These are phyloP conservation scores for Amphipyra tragopoginis DNA, from an alignment of 2,888 invertebrate genomes.

Conservation along the genomic window DNA sequence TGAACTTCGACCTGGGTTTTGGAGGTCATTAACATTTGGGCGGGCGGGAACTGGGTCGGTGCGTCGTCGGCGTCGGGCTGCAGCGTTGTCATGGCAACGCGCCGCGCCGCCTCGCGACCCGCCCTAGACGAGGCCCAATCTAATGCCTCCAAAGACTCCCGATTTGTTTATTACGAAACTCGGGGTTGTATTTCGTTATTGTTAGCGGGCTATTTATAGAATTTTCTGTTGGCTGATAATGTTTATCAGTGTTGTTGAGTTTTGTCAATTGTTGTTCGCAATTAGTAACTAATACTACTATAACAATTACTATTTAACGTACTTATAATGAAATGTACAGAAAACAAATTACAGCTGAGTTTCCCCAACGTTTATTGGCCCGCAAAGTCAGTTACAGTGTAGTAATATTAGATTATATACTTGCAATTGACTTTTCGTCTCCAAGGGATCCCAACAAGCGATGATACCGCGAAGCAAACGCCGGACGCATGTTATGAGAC, in stretches of 20 bases:
- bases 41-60: conserved; percentile 85
- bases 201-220: conserved; percentile 54
- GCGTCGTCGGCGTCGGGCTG: conserved; percentile 76
- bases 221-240: conserved; percentile 10
- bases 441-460: conserved; percentile 29
- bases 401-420: conserved; percentile 10
- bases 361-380: background rate
- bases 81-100: conserved; percentile 82
- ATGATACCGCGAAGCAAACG: conserved; percentile 52
- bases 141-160: conserved; percentile 62
- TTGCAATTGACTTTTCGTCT: conserved; percentile 22
- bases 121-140: conserved; percentile 66
- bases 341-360: too few relatives aligned
- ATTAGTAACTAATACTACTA: background rate
- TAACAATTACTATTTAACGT: background rate
- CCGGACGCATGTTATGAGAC: conserved; percentile 59
- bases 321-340: background rate
- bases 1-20: conserved; percentile 90
- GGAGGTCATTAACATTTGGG: conserved; percentile 90
- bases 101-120: conserved; percentile 61
- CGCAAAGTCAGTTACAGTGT: background rate
- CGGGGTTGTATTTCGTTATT: conserved; percentile 39
- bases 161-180: conserved; percentile 60
- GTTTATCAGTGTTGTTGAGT: conserved; percentile 5
- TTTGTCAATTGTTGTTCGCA: background rate